Base-by-base conservation (phyloP, 2,888 invertebrate genomes). In the Erannis defoliaria region DNA sequence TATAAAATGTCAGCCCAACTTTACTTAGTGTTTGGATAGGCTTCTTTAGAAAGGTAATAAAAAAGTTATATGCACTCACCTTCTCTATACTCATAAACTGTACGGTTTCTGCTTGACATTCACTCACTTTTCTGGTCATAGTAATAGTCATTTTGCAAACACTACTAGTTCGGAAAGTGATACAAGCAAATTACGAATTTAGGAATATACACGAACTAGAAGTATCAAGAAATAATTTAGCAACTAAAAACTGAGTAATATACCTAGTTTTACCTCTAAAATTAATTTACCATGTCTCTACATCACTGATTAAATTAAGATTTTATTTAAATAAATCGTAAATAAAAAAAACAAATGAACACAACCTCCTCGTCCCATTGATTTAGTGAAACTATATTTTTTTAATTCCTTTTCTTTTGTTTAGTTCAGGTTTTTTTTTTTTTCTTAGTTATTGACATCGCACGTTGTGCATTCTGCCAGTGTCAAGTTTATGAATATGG, bases 81-180 rank as follows among this genome's bases (percentile, higher is more conserved):
- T 92, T 93, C 82, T 90, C 87, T 68, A 91, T 85, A 26, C 90
- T 84, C 90, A 92, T 86, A 78, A 91, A 91, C 75, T 92, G 89
- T 33, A 93, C 85, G 31, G 90, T 89, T 78, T 91, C 90, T 59
- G 88, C 82, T 70, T 88, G 86, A 74, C 90, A 90, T 82, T 90
- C 90, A 75, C 84, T 89, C 62, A 92, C 80, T 87, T 93, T 91
- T 80, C 77, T 88, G 64, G 90, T 93, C 90, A 93, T 90, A 62
- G 92, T 93, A 67, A 93, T 67, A 81, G 89, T 85, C 92, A 92
- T 92, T 53, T 66, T 63, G 61, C 38, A 45, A 53, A 58, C 33
- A 48, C 46, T 18, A 46, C 16, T 14, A 19, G 10, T 23, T 55
- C 51, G 6, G 9, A 37, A 48, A 35, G 14, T 14, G 21, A 0